phyloP scores from a whole-genome alignment of 2,113 vertebrate species.

The Coracopsis vasa region DNA sequence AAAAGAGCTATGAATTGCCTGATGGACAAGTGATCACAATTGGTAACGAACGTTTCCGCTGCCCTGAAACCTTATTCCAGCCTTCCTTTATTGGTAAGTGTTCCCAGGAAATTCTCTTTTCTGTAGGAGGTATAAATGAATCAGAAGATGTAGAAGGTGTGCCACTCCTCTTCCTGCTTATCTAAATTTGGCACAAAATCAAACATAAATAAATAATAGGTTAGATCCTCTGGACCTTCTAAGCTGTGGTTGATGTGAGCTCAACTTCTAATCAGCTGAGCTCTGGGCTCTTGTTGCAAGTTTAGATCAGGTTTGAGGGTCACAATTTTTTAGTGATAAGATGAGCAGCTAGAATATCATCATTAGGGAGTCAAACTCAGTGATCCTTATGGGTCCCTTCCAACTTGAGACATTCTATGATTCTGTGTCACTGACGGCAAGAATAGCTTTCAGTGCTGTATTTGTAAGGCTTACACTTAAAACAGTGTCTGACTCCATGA shows the following conservation, averaged over 20 bases:
- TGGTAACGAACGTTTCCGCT: conserved; percentile 94
- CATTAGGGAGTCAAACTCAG: neutral
- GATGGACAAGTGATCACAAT: conserved; percentile 97
- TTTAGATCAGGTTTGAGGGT: neutral
- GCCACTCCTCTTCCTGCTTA: neutral
- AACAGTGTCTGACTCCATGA: neutral
- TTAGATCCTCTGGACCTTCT: neutral
- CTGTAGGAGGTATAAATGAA: neutral
- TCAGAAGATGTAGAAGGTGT: neutral
- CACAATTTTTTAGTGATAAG: neutral
- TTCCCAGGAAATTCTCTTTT: neutral
- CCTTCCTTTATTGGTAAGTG: conserved; percentile 95
- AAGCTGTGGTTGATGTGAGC: neutral
- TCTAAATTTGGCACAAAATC: neutral
- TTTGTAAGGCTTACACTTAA: neutral
- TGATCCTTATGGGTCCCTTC: neutral
- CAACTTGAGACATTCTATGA: neutral
- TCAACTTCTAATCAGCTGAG: neutral
- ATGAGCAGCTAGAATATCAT: neutral
- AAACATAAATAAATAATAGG: neutral
- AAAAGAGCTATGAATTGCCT: conserved; percentile 95
- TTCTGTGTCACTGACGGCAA: neutral
- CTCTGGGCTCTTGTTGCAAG: neutral
- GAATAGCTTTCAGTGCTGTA: neutral
- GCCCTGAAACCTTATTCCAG: conserved; percentile 95